Base-by-base conservation (phyloP, 2,888 invertebrate genomes). In the Eupithecia pulchellata region DNA sequence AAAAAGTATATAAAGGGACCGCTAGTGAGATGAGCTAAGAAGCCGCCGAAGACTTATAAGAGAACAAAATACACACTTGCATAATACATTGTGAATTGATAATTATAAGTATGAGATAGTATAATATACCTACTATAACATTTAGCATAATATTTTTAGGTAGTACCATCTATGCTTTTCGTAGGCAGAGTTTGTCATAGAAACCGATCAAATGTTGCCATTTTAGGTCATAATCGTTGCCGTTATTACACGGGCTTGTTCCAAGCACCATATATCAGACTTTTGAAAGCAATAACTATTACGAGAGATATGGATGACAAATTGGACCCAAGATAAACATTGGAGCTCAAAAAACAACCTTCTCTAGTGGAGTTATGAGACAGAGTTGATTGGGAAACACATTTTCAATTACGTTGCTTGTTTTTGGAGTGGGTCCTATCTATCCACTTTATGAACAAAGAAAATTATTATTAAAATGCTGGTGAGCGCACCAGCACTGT, bases 211-310 rank as follows among this genome's bases (percentile, higher is more conserved):
- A 61, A 36, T 34, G 20, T 34, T 20, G 61, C 61, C 61, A 13
- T 34, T 60, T 60, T 20, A 9, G 32, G 32, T 60, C 58, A 32
- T 60, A 32, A 58, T 13, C 64, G 32, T 55, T 71, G 61, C 55
- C 60, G 64, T 36, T 32, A 63, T 57, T 66, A 64, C 29, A 70
- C 20, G 25, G 20, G 64, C 47, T 61, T 65, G 60, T 67, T 60
- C 55, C 64, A 30, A 65, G 61, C 13, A 57, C 65, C 57, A 72
- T 72, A 66, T 47, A 72, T 72, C 65, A 68, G 65, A 29, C 65
- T 72, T 68, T 68, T 13, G 62, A 66, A 68, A 36, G 68, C 68
- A 72, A 68, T 72, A 72, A 68, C 71, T 67, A 68, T 68, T 65
- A 47, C 27, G 57, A 42, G 58, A 64, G 67, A 67, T 71, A 64